phyloP scores from a whole-genome alignment of 2,113 vertebrate genomes.

The Progne subis region DNA sequence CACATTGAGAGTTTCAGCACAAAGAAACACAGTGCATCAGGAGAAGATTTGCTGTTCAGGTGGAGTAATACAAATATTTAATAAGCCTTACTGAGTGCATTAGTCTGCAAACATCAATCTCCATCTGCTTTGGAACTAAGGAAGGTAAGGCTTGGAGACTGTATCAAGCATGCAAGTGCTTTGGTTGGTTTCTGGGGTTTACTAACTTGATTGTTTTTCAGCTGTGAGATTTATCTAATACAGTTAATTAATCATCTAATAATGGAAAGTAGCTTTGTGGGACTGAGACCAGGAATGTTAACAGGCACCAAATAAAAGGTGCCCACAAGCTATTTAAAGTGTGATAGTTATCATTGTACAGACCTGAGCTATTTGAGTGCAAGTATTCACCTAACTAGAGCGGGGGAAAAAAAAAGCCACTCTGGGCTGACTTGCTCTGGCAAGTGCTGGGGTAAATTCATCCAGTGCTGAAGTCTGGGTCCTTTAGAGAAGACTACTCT shows the following conservation, averaged over 20 bases:
- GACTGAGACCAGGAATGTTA: not conserved
- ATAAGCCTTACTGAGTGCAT: not conserved
- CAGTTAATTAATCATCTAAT: not conserved
- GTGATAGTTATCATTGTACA: not conserved
- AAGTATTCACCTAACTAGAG: not conserved
- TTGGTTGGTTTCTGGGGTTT: not conserved
- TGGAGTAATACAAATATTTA: not conserved
- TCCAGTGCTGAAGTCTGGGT: not conserved
- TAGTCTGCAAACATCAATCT: not conserved
- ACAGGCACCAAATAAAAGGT: not conserved
- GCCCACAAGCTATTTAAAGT: not conserved
- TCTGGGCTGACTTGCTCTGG: not conserved
- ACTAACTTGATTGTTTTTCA: not conserved
- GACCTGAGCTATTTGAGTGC: not conserved
- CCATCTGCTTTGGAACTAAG: not conserved
- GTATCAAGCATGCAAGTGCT: not conserved
- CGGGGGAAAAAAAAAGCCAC: not conserved
- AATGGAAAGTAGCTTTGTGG: not conserved
- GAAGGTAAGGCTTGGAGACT: not conserved
- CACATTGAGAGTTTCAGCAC: not conserved
- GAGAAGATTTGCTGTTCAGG: not conserved
- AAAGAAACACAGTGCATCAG: not conserved
- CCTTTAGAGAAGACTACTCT: not conserved
- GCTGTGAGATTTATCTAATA: not conserved
- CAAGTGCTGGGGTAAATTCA: not conserved